Conservation (phyloP, 2,797 vertebrate genomes). For the Micrastur ruficollis region DNA sequence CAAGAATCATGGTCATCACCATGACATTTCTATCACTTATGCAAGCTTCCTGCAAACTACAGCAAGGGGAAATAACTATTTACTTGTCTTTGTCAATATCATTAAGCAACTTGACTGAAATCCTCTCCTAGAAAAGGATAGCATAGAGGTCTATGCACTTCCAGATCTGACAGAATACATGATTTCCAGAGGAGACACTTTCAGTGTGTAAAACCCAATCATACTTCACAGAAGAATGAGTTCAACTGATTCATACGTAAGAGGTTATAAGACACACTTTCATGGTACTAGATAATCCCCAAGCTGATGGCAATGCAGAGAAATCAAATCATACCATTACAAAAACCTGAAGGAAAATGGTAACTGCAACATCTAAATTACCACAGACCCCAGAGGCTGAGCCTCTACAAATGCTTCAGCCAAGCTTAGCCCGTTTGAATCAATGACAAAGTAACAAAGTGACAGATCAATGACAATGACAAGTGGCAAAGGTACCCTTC, state of each 20-base stretch:
- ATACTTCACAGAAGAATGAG: neutral
- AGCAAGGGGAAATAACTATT: neutral
- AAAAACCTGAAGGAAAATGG: neutral
- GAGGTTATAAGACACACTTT: neutral
- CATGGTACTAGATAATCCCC: neutral
- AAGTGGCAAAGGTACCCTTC: neutral
- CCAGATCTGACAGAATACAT: neutral
- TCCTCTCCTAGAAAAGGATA: neutral
- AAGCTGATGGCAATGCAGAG: neutral
- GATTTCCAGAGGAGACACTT: neutral
- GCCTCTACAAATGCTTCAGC: neutral
- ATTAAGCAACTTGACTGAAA: neutral
- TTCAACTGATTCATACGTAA: neutral
- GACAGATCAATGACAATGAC: too few species aligned
- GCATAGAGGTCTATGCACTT: neutral
- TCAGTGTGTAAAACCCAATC: neutral
- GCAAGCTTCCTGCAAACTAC: neutral
- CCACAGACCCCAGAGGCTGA: neutral
- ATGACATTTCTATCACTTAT: neutral
- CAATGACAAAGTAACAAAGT: neutral
- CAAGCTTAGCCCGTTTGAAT: neutral
- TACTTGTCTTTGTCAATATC: neutral
- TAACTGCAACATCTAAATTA: neutral
- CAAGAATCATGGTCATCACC: neutral
- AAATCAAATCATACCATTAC: neutral